Base-by-base conservation (phyloP, 1,140 invertebrate genomes). In the Heliconius hermathena region DNA sequence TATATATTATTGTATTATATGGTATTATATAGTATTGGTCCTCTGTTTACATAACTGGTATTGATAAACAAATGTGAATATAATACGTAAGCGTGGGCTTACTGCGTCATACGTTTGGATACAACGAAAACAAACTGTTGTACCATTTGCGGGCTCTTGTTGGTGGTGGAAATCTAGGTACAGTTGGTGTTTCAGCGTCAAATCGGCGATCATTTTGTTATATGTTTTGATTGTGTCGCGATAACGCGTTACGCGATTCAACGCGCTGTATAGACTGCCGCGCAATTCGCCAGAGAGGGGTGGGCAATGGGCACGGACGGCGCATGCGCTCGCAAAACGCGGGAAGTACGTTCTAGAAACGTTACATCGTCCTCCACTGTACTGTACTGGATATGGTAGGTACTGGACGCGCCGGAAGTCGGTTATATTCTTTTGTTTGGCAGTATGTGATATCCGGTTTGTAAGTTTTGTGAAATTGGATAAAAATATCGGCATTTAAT, bases 261-360 rank as follows among this genome's bases (percentile, higher is more conserved):
- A 79, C 88, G 92, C 91, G 90, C 90, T 88, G 73, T 87, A 79
- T 75, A 85, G 87, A 93, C 91, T 93, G 92, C 84, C 90, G 91
- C 92, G 91, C 89, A 91, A 82, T 88, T 87, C 86, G 87, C 83
- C 75, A 82, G 87, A 88, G 84, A 88, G 87, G 89, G 87, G 90
- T 83, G 83, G 86, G 82, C 71, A 80, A 78, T 83, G 83, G 86
- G 82, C 71, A 80, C 80, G 41, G 73, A 85, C 73, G 71, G 87
- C 91, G 92, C 92, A 91, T 91, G 92, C 92, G 92, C 87, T 60
- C 74, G 83, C 73, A 85, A 89, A 90, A 90, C 87, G 91, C 92
- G 92, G 92, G 91, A 93, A 93, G 88, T 80, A 83, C 79, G 81
- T 91, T 91, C 89, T 92, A 92, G 89, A 92, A 90, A 84, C 81